These are phyloP conservation scores for Philypnodon macrostomus DNA, from an alignment of 2,797 vertebrate species.

Conservation along the genomic window DNA sequence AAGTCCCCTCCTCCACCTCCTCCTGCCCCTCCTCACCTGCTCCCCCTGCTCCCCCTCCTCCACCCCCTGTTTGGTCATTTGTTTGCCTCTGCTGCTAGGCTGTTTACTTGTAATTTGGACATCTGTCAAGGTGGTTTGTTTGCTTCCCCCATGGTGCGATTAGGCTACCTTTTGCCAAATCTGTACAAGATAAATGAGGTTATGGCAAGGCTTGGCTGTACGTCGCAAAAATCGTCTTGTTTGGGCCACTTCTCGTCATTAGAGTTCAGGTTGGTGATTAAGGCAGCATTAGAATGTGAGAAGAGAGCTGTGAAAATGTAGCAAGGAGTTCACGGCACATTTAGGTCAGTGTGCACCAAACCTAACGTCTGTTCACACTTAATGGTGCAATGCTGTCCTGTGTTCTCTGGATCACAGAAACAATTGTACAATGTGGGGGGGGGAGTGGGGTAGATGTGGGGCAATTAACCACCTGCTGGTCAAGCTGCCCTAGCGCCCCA, in stretches of 20 bases:
- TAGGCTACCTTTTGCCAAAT: slow-evolving; percentile 62
- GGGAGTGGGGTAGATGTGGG: slow-evolving; percentile 23
- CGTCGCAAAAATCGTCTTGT: slow-evolving; percentile 39
- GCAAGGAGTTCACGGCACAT: too few species aligned
- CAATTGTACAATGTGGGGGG: slow-evolving; percentile 20
- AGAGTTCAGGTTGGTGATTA: slow-evolving; percentile 48
- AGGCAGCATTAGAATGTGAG: slow-evolving; percentile 29
- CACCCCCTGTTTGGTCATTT: slow-evolving; percentile 54
- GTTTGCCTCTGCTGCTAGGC: slow-evolving; percentile 54
- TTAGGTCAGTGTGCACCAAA: slow-evolving; percentile 24
- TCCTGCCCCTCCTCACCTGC: background rate
- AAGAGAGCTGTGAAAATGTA: too few species aligned
- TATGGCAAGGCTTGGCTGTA: slow-evolving; percentile 42
- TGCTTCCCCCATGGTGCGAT: slow-evolving; percentile 59
- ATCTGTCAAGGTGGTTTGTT: slow-evolving; percentile 72
- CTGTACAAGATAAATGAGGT: slow-evolving; percentile 55
- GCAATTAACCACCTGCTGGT: slow-evolving; percentile 64
- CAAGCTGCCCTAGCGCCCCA: slow-evolving; percentile 20
- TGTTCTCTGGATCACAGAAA: background rate
- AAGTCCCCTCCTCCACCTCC: slow-evolving; percentile 1
- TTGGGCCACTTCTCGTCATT: slow-evolving; percentile 40
- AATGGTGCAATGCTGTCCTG: slow-evolving; percentile 23
- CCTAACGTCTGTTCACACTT: slow-evolving; percentile 17
- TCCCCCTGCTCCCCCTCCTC: slow-evolving; percentile 29
- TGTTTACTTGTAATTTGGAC: slow-evolving; percentile 75